Percentiles rank a stretch among this genome's conserved stretches.
Conservation (phyloP, 2,888 invertebrate genomes). For the Meta bourneti region DNA sequence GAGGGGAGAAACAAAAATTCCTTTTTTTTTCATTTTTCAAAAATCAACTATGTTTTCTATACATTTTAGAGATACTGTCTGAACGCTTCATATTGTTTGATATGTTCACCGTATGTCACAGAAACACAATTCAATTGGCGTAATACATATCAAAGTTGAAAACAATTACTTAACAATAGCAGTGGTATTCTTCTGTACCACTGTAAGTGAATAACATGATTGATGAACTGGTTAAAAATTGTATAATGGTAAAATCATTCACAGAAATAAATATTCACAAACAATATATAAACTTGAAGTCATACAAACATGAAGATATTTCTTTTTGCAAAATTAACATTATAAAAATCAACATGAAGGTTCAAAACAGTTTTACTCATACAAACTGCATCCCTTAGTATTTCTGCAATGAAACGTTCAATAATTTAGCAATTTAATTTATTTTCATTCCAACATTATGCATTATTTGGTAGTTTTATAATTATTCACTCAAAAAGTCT, state of each 20-base stretch:
- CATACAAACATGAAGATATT: no score
- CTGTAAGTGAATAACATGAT: no score
- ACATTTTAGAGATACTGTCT: constrained; percentile 11
- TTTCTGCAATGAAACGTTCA: not conserved
- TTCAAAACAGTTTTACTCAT: not conserved
- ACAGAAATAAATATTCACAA: not conserved
- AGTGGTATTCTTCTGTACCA: no score
- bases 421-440: no score
- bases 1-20: constrained; percentile 51
- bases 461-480: no score
- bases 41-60: not conserved
- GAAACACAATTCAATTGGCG: no score
- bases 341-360: constrained; percentile 10
- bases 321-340: no score
- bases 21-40: constrained; percentile 3
- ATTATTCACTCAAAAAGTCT: no score
- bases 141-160: no score
- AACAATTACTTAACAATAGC: no score
- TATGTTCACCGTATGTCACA: constrained; percentile 30
- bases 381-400: constrained; percentile 5
- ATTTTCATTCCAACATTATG: no score
- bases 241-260: not conserved
- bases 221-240: not conserved
- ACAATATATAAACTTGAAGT: no score
- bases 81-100: constrained; percentile 55